Conservation (phyloP, 2,888 invertebrate genomes). For the Hyposoter dolosus region DNA sequence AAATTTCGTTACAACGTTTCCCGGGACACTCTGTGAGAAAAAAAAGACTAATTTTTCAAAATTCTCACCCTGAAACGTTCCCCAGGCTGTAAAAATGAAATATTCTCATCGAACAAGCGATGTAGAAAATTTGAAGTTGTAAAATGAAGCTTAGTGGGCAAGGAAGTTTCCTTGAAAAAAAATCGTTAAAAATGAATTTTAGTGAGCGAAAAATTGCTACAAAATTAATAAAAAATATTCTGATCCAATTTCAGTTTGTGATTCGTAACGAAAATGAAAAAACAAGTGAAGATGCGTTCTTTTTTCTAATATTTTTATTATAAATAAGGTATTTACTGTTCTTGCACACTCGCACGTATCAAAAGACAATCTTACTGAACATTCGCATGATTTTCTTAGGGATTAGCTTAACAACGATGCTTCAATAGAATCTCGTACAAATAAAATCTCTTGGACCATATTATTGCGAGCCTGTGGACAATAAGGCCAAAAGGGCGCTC, state of each 20-base stretch:
- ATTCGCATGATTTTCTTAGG: constrained; percentile 66
- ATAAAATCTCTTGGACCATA: constrained; percentile 20
- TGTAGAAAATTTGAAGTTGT: too few relatives aligned
- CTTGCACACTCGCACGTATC: constrained; percentile 74
- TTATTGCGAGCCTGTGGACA: constrained; percentile 96
- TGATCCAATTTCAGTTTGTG: neutral
- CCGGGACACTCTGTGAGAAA: too few relatives aligned
- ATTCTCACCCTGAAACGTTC: too few relatives aligned
- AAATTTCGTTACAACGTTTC: neutral
- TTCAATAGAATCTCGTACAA: constrained; percentile 32
- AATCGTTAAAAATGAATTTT: too few relatives aligned
- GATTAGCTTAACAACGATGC: constrained; percentile 56
- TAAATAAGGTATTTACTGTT: constrained; percentile 70
- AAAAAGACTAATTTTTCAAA: too few relatives aligned
- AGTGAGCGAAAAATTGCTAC: too few relatives aligned
- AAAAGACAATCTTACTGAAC: constrained; percentile 74
- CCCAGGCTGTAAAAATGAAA: too few relatives aligned
- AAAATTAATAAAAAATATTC: neutral
- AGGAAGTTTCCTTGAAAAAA: neutral
- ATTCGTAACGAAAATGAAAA: neutral
- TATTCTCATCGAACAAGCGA: too few relatives aligned
- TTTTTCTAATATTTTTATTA: constrained; percentile 52
- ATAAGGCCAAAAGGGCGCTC: constrained; percentile 95
- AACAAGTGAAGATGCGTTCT: neutral
- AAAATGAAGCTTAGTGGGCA: neutral